These are phyloP conservation scores for Spilarctia lutea DNA, from an alignment of 2,888 invertebrate species.

Conservation along the genomic window DNA sequence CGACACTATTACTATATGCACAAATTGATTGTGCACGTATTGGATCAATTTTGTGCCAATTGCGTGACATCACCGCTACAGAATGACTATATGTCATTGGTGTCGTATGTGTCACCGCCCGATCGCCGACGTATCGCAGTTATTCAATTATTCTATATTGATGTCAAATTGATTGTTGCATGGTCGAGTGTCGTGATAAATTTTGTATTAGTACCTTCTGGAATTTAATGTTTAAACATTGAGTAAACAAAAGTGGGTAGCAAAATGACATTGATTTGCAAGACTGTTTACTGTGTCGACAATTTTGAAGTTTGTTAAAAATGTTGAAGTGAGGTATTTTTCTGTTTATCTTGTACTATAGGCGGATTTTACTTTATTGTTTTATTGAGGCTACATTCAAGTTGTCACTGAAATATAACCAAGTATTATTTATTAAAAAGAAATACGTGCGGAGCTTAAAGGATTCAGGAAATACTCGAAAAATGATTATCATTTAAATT, in stretches of 20 bases:
- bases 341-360: too few species aligned
- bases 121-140: slow-evolving; percentile 64
- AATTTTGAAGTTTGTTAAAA: too few species aligned
- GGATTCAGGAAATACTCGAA: too few species aligned
- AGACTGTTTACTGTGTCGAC: not conserved
- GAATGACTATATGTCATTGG: slow-evolving; percentile 22
- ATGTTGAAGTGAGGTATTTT: not conserved
- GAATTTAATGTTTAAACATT: slow-evolving; percentile 1
- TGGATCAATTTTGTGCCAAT: slow-evolving; percentile 67
- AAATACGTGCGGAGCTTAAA: too few species aligned
- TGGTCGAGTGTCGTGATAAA: slow-evolving; percentile 42
- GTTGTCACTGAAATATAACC: not conserved
- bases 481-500: too few species aligned
- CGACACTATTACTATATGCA: slow-evolving; percentile 67
- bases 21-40: slow-evolving; percentile 68
- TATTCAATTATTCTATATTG: slow-evolving; percentile 80
- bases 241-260: not conserved
- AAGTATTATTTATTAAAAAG: not conserved
- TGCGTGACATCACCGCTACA: slow-evolving; percentile 43
- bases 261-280: not conserved
- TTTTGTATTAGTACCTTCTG: slow-evolving; percentile 42
- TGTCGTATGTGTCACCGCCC: slow-evolving; percentile 63
- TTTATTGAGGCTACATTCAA: not conserved
- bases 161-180: slow-evolving; percentile 70
- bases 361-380: too few species aligned